Base-by-base conservation (phyloP, 2,797 vertebrate genomes). In the Pipistrellus nathusii region DNA sequence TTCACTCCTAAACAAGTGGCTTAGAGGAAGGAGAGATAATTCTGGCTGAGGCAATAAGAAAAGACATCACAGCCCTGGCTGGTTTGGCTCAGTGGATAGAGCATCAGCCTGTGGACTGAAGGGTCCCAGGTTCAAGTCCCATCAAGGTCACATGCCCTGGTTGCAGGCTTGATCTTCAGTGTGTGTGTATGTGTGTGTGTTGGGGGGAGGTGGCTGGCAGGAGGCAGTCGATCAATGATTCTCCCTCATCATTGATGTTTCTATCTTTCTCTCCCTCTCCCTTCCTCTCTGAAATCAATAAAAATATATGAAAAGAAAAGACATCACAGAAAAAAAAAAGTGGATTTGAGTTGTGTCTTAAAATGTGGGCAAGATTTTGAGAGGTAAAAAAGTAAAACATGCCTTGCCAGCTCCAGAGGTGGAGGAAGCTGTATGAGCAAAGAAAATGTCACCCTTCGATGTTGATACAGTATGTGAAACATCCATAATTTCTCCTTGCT, bases 401-500 rank as follows among this genome's bases (percentile, higher is more conserved):
- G 10, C 9, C 27, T 30, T 81, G 9, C 4, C 57, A 25, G 41
- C 48, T 93, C 8, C 21, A 77, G 51, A 12, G 4, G 5, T 91
- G 8, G 23, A 30, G 17, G 17, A 77, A 32, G 2, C 5, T 3
- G 3, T 32, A 5, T 38, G 21, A 72, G 10, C 18, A 91, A 80
- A 53, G 13, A 75, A n/a, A 94, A 44, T 69, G 64, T 46, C 46
- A 89, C 20, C 38, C 30, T 90, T n/a, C 1, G 0, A 73, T 85
- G 5, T 35, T 94, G 27, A 38, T 66, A 71, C 8, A 41, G 10
- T 62, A 5, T 18, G 2, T 80, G 8, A 23, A 85, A 57, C 44
- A 88, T 83, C n/a, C 32, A 64, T 75, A 78, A 88, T 66, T 91
- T 91, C 32, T 69, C 53, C 59, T 92, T 73, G 62, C 38, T 55